Evolutionary conservation across 30 jellyfish, hydroid and myxozoan species (phyloP).

Genomic region (Turritopsis rubra): DNA sequence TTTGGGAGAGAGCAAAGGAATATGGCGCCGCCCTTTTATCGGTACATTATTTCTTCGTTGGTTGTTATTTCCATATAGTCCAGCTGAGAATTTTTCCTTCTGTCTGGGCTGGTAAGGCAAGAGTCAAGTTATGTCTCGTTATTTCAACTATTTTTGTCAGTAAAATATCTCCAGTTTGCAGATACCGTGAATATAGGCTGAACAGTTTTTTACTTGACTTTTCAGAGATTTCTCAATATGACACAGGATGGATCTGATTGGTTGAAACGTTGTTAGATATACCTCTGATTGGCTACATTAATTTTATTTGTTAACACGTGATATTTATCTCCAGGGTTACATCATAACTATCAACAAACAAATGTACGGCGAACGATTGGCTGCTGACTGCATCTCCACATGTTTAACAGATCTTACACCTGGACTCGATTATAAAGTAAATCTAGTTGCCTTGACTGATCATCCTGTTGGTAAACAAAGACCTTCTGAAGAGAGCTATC

Average conservation of each 20-base stretch:
- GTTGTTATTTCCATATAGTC: neutral
- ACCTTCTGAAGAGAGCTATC: neutral
- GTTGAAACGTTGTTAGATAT: too few species aligned
- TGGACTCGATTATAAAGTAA: slow-evolving; percentile 33
- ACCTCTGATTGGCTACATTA: too few species aligned
- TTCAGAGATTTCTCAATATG: too few species aligned
- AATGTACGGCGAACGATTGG: slow-evolving; percentile 25
- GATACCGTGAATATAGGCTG: too few species aligned
- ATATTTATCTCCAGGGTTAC: slow-evolving; percentile 33
- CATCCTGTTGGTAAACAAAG: slow-evolving; percentile 45
- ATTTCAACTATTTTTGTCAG: too few species aligned
- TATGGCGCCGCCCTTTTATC: slow-evolving; percentile 42
- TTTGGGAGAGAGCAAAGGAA: slow-evolving; percentile 49
- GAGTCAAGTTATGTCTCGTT: too few species aligned
- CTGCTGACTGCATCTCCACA: slow-evolving; percentile 31
- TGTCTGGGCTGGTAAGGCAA: too few species aligned
- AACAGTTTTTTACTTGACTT: too few species aligned
- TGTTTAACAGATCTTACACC: slow-evolving; percentile 35
- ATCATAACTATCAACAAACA: slow-evolving; percentile 22
- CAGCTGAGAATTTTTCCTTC: too few species aligned
- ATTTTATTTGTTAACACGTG: neutral
- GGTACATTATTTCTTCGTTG: slow-evolving; percentile 9
- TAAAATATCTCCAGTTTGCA: too few species aligned
- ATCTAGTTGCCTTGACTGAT: slow-evolving; percentile 42
- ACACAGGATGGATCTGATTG: too few species aligned